Evolutionary conservation across 2,113 vertebrate species (phyloP).

Genomic region (Brachyhypopomus occidentalis): DNA sequence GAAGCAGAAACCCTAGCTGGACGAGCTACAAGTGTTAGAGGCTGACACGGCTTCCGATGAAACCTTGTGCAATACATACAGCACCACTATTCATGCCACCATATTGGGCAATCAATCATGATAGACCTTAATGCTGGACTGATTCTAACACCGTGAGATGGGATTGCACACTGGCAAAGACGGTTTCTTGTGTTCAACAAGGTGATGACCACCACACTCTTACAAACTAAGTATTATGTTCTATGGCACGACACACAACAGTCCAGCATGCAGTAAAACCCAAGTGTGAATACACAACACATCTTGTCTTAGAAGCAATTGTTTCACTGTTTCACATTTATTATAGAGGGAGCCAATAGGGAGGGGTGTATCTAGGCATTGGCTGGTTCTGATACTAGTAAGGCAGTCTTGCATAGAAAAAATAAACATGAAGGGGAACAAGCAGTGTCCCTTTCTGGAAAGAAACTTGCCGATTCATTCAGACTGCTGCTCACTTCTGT

Average conservation of each 20-base stretch:
- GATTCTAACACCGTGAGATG: background rate
- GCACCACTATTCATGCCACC: background rate
- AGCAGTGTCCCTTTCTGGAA: slow-evolving; percentile 28
- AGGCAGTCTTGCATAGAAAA: slow-evolving; percentile 6
- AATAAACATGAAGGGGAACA: slow-evolving; percentile 11
- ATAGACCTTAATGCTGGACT: background rate
- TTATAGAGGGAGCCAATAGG: background rate
- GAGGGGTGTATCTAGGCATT: background rate
- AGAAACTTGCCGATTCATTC: slow-evolving; percentile 42
- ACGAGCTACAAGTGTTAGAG: background rate
- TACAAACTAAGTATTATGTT: too few species aligned
- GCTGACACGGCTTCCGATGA: background rate
- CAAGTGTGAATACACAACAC: background rate
- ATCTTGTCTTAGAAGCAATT: background rate
- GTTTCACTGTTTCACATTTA: background rate
- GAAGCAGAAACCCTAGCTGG: background rate
- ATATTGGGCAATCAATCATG: background rate
- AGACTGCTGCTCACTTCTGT: slow-evolving; percentile 38
- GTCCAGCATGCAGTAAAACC: too few species aligned
- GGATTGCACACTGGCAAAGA: too few species aligned
- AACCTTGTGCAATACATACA: background rate
- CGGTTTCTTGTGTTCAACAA: background rate
- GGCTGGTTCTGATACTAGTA: background rate
- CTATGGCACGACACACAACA: too few species aligned
- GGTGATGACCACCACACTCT: background rate